Conservation (phyloP, 2,113 vertebrate genomes). For the Galemys pyrenaicus region DNA sequence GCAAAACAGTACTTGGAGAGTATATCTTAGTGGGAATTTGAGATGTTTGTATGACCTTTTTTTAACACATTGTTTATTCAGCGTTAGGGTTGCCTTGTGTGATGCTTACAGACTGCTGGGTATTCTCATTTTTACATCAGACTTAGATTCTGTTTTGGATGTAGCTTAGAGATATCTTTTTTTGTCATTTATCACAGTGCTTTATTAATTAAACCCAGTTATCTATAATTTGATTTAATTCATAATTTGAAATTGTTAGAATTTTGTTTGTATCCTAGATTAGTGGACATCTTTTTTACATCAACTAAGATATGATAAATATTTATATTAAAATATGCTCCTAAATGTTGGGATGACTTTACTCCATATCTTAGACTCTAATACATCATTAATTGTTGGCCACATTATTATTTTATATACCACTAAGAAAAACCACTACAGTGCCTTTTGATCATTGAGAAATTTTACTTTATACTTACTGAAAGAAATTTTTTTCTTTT, state of each 20-base stretch:
- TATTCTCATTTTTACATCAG: background rate
- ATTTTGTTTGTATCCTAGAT: slow-evolving; percentile 35
- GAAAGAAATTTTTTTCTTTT: too few species aligned
- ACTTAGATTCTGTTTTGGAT: slow-evolving; percentile 49
- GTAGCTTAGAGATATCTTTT: slow-evolving; percentile 5
- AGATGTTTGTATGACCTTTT: background rate
- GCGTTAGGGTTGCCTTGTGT: background rate
- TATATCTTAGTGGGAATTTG: background rate
- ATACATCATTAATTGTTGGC: background rate
- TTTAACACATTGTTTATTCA: background rate
- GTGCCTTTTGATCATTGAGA: background rate
- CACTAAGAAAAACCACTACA: slow-evolving; percentile 11
- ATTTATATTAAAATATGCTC: slow-evolving; percentile 23
- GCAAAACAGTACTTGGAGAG: background rate
- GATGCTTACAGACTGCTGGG: background rate
- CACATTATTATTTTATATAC: slow-evolving; percentile 7
- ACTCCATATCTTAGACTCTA: background rate
- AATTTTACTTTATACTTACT: background rate
- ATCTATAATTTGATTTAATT: background rate
- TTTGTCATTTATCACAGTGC: background rate
- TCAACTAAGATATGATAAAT: slow-evolving; percentile 17
- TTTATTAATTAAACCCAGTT: background rate
- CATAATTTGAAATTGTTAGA: background rate
- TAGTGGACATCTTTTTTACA: background rate
- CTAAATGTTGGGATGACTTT: slow-evolving; percentile 47